phyloP scores from a whole-genome alignment of 1,140 invertebrate species.

The Drosophila kikkawai region DNA sequence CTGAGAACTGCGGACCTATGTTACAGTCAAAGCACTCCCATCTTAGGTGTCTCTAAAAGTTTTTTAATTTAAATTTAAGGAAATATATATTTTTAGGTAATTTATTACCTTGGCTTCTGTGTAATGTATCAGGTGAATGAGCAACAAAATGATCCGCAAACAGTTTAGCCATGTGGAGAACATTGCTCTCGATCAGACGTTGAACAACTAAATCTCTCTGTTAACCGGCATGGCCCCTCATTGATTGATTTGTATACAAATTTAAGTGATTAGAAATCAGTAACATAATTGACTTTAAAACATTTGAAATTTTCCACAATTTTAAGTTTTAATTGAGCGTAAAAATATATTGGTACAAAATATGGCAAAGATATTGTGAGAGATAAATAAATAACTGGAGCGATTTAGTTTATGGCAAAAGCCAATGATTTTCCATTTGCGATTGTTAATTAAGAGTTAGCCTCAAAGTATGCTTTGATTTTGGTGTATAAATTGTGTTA shows the following conservation, averaged over 20 bases:
- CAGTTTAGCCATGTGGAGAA: conserved; percentile 9
- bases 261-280: conserved; percentile 4
- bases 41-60: conserved; percentile 8
- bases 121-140: conserved; percentile 12
- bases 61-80: background rate
- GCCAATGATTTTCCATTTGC: background rate
- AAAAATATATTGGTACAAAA: background rate
- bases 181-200: conserved; percentile 13
- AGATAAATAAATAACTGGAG: background rate
- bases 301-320: background rate
- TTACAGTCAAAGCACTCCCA: conserved; percentile 46
- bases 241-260: background rate
- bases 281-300: conserved; percentile 19
- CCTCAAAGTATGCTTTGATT: conserved; percentile 18
- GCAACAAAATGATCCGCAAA: conserved; percentile 12
- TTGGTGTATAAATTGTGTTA: background rate
- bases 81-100: background rate
- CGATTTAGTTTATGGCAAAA: background rate
- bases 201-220: conserved; percentile 1
- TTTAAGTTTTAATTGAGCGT: background rate
- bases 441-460: background rate
- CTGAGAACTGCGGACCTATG: background rate
- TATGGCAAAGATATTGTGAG: background rate
- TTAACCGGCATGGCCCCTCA: background rate
- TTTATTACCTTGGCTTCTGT: conserved; percentile 20